Evolutionary conservation across 2,797 vertebrate species (phyloP), one percentile per base, ranked within the genome.

Genomic region (Emydoidea blandingii): DNA sequence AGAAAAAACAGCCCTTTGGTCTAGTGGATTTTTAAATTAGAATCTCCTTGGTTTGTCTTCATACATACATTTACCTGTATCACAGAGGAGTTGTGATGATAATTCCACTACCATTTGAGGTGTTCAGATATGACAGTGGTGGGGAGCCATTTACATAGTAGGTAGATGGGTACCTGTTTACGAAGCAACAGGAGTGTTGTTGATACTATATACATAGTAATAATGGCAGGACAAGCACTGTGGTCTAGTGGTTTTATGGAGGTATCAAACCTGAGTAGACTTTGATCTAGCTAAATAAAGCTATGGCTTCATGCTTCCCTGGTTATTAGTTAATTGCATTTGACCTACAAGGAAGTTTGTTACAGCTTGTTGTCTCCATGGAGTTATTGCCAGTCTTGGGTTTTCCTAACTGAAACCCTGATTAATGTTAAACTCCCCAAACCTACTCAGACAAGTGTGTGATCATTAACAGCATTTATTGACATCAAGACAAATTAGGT

Each of bases 381-480:
- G 44, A 96, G 91, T 90, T 87, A 83, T 31, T 79, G 25, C 1
- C 21, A 79, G 8, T 49, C 3, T 89, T 90, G 3, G 41, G 44
- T 93, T 96, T 94, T 94, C 29, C 74, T 95, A 57, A 86, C 80
- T 94, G 89, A 92, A 91, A 81, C 7, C 6, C 18, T 83, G 79
- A 95, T 88, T 91, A 83, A 90, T 81, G 52, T 87, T 92, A 94
- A 93, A 81, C 87, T 89, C 8, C 12, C 14, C 92, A 49, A 52
- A 85, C 74, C 3, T 90, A 57, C 34, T 87, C 25, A 83, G 72
- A 88, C 1, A 87, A 90, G 47, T n/a, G 83, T 88, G 2, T 85
- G 80, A 72, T 81, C 37, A 87, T 76, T 93, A 31, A 10, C 62
- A 94, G 50, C n/a, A 59, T 89, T 91, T 87, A 88, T 72, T 93